phyloP scores from a whole-genome alignment of 2,797 vertebrate genomes.

The Semaprochilodus insignis region DNA sequence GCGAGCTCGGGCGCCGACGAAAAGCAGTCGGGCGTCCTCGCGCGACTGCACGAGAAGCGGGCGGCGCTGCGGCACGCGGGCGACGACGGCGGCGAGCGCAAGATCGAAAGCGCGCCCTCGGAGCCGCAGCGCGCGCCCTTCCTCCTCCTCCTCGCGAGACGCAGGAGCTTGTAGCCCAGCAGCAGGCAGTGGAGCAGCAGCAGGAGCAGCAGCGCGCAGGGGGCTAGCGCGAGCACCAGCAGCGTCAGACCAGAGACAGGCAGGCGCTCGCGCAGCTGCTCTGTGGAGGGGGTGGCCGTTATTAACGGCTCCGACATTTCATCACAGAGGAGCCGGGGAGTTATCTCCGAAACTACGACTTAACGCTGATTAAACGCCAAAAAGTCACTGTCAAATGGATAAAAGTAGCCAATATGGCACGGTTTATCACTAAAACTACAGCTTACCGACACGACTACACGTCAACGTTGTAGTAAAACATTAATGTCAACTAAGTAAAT shows the following conservation, averaged over 20 bases:
- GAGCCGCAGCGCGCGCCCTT: constrained; percentile 51
- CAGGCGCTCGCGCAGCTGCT: constrained; percentile 60
- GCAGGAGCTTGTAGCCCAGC: constrained; percentile 77
- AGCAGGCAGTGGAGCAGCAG: constrained; percentile 82
- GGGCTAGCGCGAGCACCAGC: constrained; percentile 79
- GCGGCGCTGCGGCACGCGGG: constrained; percentile 66
- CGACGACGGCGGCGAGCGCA: constrained; percentile 55
- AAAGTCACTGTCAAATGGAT: not conserved
- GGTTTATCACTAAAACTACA: not conserved
- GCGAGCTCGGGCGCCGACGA: constrained; percentile 71
- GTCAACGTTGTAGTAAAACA: not conserved
- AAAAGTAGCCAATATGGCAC: not conserved
- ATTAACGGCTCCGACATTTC: constrained; percentile 77
- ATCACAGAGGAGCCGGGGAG: constrained; percentile 35
- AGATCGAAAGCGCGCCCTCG: constrained; percentile 59
- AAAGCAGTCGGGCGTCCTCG: constrained; percentile 61
- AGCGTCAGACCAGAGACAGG: constrained; percentile 73
- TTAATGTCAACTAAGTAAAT: constrained; percentile 8
- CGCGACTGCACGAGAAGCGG: constrained; percentile 55
- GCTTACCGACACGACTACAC: no score
- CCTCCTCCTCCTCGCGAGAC: constrained; percentile 64
- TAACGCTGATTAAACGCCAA: not conserved
- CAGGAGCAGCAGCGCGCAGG: constrained; percentile 80
- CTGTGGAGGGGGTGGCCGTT: constrained; percentile 51
- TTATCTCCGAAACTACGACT: not conserved